Evolutionary conservation across 2,888 invertebrate species (phyloP), one percentile per base, ranked within the genome.

Genomic region (Drosophila maculinotata): DNA sequence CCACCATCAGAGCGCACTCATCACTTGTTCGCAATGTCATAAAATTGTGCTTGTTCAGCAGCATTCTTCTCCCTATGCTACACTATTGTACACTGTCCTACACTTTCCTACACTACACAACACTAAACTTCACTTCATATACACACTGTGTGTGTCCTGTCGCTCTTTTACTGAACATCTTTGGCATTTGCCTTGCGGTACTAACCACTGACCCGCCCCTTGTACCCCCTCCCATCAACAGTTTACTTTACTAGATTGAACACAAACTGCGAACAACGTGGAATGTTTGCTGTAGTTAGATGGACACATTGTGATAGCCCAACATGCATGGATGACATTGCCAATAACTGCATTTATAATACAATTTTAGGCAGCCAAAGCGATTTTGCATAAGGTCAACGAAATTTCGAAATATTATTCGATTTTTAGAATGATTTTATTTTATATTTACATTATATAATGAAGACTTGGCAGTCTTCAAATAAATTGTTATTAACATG

Each of bases 1-100:
- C 8, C 26, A 7, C 8, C 44, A 36, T 26, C 41, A 30, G 39
- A 14, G 12, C 38, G 23, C 63, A 35, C 64, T 67, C 75, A 57
- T 74, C 75, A 63, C 75, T 65, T 75, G 75, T 63, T 75, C 64
- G 74, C 79, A 76, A 81, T 81, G 81, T 84, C 84, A 81, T 81
- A 81, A 81, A 84, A 84, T 76, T 81, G 64, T 81, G 81, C 81
- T 84, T 81, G 85, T 63, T 81, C 81, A 81, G 84, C 81, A 76
- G 62, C 76, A 73, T 83, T 83, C 73, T 82, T 68, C 67, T 41
- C 69, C 47, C 58, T 14, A 47, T 31, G 41, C 56, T 49, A 49
- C 49, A 23, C 39, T 42, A 30, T 45, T 31, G 28, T 7, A 15
- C 41, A 17, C 62, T 60, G 4, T 20, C 20, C 20, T 20, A 20